Percentiles rank a stretch among this genome's conserved stretches.
These are phyloP conservation scores for Mizuhopecten yessoensis DNA, from an alignment of 1,140 invertebrate species.

Conservation along the genomic window DNA sequence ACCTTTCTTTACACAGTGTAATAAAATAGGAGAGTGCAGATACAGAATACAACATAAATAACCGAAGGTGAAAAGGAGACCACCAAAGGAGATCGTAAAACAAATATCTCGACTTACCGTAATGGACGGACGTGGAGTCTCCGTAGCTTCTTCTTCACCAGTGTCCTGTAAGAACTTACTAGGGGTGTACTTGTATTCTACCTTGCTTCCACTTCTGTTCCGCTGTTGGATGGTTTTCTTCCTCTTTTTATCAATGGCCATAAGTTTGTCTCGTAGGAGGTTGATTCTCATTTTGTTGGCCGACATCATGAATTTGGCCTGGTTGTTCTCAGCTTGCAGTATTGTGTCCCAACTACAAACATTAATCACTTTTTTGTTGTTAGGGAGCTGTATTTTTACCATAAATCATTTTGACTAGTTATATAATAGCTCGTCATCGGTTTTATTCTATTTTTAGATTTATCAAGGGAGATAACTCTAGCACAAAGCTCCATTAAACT, in stretches of 20 bases:
- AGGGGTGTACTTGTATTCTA: background rate
- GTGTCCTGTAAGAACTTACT: background rate
- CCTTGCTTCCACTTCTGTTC: slow-evolving; percentile 37
- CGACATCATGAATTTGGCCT: slow-evolving; percentile 71
- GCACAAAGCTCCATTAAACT: too few species aligned
- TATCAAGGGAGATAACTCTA: too few species aligned
- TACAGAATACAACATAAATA: too few species aligned
- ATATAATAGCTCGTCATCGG: too few species aligned
- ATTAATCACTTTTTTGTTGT: too few species aligned
- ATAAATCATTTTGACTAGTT: too few species aligned
- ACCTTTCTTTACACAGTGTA: too few species aligned
- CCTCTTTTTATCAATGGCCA: slow-evolving; percentile 56
- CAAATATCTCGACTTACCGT: background rate
- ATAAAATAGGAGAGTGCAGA: too few species aligned
- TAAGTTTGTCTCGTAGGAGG: slow-evolving; percentile 60
- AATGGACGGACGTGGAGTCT: background rate
- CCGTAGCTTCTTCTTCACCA: background rate
- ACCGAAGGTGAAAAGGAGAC: too few species aligned
- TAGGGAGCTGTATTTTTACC: too few species aligned
- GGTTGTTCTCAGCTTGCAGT: slow-evolving; percentile 73
- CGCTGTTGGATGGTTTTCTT: slow-evolving; percentile 44
- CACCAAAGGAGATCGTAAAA: too few species aligned
- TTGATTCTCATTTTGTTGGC: slow-evolving; percentile 72
- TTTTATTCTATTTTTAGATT: too few species aligned
- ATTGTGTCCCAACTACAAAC: slow-evolving; percentile 73